Evolutionary conservation across 1,140 invertebrate species (phyloP).

Genomic region (Zaprionus lachaisei): DNA sequence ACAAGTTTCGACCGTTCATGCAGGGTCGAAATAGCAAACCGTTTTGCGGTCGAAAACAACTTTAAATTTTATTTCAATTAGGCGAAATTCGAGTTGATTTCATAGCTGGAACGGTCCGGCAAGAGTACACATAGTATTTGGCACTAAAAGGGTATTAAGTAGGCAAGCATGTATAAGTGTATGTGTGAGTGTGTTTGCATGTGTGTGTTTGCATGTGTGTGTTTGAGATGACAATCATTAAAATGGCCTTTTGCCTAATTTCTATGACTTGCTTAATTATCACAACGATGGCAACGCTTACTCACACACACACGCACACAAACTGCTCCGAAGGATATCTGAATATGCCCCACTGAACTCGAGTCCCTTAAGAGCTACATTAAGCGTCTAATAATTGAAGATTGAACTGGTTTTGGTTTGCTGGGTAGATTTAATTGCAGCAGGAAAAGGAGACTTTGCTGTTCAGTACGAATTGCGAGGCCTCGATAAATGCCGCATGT

Average conservation of each 20-base stretch:
- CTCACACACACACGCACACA: neutral
- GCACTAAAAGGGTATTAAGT: slow-evolving; percentile 68
- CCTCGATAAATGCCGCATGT: slow-evolving; percentile 29
- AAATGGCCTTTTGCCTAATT: slow-evolving; percentile 82
- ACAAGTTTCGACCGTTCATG: neutral
- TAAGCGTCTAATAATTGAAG: slow-evolving; percentile 81
- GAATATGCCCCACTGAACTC: slow-evolving; percentile 6
- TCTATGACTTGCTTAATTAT: slow-evolving; percentile 83
- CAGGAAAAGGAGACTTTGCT: slow-evolving; percentile 50
- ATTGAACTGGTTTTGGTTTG: slow-evolving; percentile 62
- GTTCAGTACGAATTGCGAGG: slow-evolving; percentile 44
- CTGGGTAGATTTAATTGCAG: slow-evolving; percentile 74
- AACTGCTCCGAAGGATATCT: neutral
- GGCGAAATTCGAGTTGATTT: slow-evolving; percentile 11
- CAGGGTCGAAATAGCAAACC: neutral
- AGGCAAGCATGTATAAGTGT: slow-evolving; percentile 16
- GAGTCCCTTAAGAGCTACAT: slow-evolving; percentile 55
- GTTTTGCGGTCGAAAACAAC: neutral
- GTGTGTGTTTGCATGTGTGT: slow-evolving; percentile 11
- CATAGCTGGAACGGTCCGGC: neutral
- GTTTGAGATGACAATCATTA: slow-evolving; percentile 75
- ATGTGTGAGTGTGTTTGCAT: slow-evolving; percentile 28
- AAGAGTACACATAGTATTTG: slow-evolving; percentile 36
- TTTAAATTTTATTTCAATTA: slow-evolving; percentile 13
- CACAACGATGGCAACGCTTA: slow-evolving; percentile 49